Evolutionary conservation across 2,797 vertebrate species (phyloP), one percentile per base, ranked within the genome.

Genomic region (Parauchenoglanis ngamensis): DNA sequence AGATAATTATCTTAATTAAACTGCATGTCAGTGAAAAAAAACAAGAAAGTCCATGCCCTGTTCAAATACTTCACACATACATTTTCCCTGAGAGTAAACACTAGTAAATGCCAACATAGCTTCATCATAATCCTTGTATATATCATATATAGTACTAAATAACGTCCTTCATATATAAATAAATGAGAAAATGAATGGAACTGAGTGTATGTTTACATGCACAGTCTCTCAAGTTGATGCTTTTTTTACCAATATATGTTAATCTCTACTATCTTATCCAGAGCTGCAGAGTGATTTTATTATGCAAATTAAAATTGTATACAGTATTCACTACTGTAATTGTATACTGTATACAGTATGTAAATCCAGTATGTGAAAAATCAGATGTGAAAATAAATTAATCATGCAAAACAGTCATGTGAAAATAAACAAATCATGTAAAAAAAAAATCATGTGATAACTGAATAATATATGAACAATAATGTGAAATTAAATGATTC

Each of bases 1-100:
- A 83, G 93, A 94, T 95, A 92, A 94, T 95, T 93, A 93, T 95
- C 92, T 93, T 94, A 95, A 96, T 95, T 94, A 95, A 94, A 95
- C 91, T 92, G 85, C 88, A 88, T 93, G 93, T 94, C 93, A 93
- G 89, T 93, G 91, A 92, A 84, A 94, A 93, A 94, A 94, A 93
- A 90, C 40, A 40, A 94, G 93, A 94, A 92, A 87, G 86, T 88
- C 82, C 68, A 31, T 88, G 89, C 86, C 72, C 81, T 83, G 85
- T 88, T 91, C 89, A 86, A 89, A 90, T 86, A 87, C 83, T 90
- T 85, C 63, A 87, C 35, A 91, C 86, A 87, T 86, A 86, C 81
- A 85, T 44, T 79, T 25, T 89, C 78, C 85, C 61, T 54, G 77
- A 84, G 89, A 85, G 83, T 81, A 90, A 59, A 35, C 1, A 85